Evolutionary conservation across 2,797 vertebrate species (phyloP).

Genomic region (Gouania willdenowi): DNA sequence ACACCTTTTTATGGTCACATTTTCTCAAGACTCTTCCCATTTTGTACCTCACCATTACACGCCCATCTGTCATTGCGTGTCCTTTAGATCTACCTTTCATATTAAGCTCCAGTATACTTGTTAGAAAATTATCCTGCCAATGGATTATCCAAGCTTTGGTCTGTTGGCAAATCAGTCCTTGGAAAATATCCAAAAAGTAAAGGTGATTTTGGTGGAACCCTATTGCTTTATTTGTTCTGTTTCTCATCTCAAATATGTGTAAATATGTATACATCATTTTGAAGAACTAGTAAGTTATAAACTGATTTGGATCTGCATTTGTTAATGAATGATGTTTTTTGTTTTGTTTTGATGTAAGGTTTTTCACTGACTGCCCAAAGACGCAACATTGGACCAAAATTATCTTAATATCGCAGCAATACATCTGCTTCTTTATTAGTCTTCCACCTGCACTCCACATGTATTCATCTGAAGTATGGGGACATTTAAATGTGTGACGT

Average conservation of each 20-base stretch:
- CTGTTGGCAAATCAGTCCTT: slow-evolving; percentile 47
- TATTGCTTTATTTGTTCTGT: background rate
- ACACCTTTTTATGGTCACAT: slow-evolving; percentile 5
- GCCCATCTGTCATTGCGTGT: slow-evolving; percentile 16
- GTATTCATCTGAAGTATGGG: no score
- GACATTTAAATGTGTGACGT: slow-evolving; percentile 24
- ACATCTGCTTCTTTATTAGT: no score
- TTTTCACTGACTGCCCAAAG: no score
- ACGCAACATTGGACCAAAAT: no score
- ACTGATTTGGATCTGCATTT: no score
- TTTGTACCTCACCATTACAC: slow-evolving; percentile 16
- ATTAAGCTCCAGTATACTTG: slow-evolving; percentile 25
- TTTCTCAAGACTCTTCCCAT: background rate
- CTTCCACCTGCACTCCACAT: no score
- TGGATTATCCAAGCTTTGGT: slow-evolving; percentile 65
- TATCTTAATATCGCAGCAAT: no score
- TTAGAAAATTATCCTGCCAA: slow-evolving; percentile 11
- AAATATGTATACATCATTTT: no score
- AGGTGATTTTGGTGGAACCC: slow-evolving; percentile 35
- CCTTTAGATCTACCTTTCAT: background rate
- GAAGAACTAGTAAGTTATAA: no score
- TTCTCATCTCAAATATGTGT: slow-evolving; percentile 1
- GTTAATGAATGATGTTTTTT: no score
- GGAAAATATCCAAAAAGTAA: slow-evolving; percentile 49
- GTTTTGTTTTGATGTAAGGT: no score